A percentile compares a stretch with the other conserved stretches of the same genome.
phyloP scores from a whole-genome alignment of 2,797 vertebrate species.

The Enteromius viviparus region DNA sequence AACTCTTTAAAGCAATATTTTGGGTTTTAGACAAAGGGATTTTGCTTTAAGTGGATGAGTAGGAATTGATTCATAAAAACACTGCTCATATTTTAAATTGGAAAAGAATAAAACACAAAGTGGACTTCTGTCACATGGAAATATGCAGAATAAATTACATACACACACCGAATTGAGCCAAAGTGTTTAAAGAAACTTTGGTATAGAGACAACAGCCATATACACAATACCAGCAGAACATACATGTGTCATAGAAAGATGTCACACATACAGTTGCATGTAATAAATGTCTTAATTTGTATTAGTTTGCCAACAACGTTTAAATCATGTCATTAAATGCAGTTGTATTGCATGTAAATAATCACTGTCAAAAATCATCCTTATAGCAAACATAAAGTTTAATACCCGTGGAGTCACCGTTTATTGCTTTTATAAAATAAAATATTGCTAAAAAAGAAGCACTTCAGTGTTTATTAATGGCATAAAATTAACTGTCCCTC shows the following conservation, averaged over 20 bases:
- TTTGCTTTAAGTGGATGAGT: constrained; percentile 51
- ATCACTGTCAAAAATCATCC: too few species aligned
- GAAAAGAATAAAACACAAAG: constrained; percentile 32
- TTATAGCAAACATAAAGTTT: not conserved
- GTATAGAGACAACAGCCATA: not conserved
- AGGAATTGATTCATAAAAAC: constrained; percentile 40
- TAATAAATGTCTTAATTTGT: not conserved
- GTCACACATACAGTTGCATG: not conserved
- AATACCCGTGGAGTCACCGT: not conserved
- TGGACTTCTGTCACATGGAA: constrained; percentile 25
- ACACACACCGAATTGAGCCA: constrained; percentile 16
- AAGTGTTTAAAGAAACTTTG: not conserved
- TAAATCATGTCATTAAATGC: too few species aligned
- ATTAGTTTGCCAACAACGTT: not conserved
- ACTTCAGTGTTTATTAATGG: constrained; percentile 6
- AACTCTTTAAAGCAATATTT: constrained; percentile 47
- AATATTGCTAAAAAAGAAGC: not conserved
- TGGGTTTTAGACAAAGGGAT: constrained; percentile 48
- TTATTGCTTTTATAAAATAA: not conserved
- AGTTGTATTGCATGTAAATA: too few species aligned
- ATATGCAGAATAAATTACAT: constrained; percentile 12
- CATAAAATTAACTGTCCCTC: not conserved
- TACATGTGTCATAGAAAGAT: not conserved
- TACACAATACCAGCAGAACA: too few species aligned
- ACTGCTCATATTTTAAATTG: constrained; percentile 13